phyloP scores from a whole-genome alignment of 2,113 vertebrate species.

The Planiliza haematocheilus region DNA sequence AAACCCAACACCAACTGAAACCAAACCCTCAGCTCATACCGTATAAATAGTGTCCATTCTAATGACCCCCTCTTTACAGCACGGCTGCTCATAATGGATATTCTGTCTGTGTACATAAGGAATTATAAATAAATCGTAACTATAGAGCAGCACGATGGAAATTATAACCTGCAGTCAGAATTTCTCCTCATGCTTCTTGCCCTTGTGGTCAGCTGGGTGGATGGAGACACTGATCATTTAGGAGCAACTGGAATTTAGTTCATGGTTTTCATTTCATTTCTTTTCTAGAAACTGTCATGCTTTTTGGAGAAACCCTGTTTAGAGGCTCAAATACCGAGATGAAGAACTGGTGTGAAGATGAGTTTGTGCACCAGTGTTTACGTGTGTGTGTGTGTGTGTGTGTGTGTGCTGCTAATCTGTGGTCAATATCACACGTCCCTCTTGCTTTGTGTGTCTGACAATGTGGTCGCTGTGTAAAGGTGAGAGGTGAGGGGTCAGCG shows the following conservation, averaged over 20 bases:
- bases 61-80: slow-evolving; percentile 44
- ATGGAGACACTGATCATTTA: slow-evolving; percentile 26
- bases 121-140: slow-evolving; percentile 82
- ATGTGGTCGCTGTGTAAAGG: slow-evolving; percentile 69
- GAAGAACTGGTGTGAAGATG: not conserved
- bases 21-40: slow-evolving; percentile 17
- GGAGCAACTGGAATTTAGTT: slow-evolving; percentile 37
- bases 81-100: slow-evolving; percentile 58
- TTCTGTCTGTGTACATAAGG: slow-evolving; percentile 66
- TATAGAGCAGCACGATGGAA: slow-evolving; percentile 72
- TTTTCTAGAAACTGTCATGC: not conserved
- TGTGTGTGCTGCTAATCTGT: not conserved
- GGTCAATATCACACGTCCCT: slow-evolving; percentile 26
- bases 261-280: slow-evolving; percentile 1
- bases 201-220: slow-evolving; percentile 60
- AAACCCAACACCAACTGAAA: slow-evolving; percentile 26
- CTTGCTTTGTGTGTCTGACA: slow-evolving; percentile 57
- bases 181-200: slow-evolving; percentile 42
- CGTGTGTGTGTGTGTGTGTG: not conserved
- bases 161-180: slow-evolving; percentile 67
- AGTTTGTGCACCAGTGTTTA: not conserved
- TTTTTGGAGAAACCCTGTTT: too few species aligned
- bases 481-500: slow-evolving; percentile 78
- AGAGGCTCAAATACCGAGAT: slow-evolving; percentile 1
- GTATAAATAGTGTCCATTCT: slow-evolving; percentile 30